Evolutionary conservation across 2,797 vertebrate species (phyloP).

Genomic region (Urophycis tenuis): DNA sequence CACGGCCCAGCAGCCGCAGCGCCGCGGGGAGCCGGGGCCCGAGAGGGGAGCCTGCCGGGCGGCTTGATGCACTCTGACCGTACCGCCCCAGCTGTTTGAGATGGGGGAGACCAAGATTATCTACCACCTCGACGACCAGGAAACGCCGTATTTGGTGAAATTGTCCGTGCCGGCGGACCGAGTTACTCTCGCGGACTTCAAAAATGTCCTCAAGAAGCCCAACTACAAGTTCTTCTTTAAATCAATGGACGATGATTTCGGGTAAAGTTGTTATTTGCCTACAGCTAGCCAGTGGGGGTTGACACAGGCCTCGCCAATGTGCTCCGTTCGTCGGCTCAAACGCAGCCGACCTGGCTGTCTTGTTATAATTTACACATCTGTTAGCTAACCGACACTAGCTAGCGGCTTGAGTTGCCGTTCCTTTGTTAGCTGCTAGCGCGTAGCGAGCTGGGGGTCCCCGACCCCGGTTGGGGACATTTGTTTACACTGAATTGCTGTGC

Average conservation of each 20-base stretch:
- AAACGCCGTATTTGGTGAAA: slow-evolving; percentile 96
- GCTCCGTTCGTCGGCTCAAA: background rate
- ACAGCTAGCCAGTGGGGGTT: background rate
- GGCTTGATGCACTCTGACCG: slow-evolving; percentile 71
- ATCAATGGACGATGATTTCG: slow-evolving; percentile 98
- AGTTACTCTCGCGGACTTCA: slow-evolving; percentile 94
- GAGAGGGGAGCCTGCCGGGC: slow-evolving; percentile 51
- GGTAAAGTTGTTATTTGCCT: slow-evolving; percentile 62
- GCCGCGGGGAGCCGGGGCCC: slow-evolving; percentile 56
- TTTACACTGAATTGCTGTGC: slow-evolving; percentile 61
- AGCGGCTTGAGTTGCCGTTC: slow-evolving; percentile 26
- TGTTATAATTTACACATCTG: background rate
- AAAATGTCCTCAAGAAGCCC: slow-evolving; percentile 92
- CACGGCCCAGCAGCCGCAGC: slow-evolving; percentile 51
- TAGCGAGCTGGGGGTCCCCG: slow-evolving; percentile 56
- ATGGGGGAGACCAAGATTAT: slow-evolving; percentile 99
- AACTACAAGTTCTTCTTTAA: slow-evolving; percentile 99
- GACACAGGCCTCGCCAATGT: background rate
- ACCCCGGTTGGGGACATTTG: slow-evolving; percentile 41
- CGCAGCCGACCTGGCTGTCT: background rate
- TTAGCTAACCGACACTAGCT: slow-evolving; percentile 26
- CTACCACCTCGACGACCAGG: slow-evolving; percentile 98
- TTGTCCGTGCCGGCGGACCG: slow-evolving; percentile 86
- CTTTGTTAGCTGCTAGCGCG: slow-evolving; percentile 68
- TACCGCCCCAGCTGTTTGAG: slow-evolving; percentile 62